Base-by-base conservation (phyloP, 2,888 invertebrate genomes). In the Carpatolechia fugitivella region DNA sequence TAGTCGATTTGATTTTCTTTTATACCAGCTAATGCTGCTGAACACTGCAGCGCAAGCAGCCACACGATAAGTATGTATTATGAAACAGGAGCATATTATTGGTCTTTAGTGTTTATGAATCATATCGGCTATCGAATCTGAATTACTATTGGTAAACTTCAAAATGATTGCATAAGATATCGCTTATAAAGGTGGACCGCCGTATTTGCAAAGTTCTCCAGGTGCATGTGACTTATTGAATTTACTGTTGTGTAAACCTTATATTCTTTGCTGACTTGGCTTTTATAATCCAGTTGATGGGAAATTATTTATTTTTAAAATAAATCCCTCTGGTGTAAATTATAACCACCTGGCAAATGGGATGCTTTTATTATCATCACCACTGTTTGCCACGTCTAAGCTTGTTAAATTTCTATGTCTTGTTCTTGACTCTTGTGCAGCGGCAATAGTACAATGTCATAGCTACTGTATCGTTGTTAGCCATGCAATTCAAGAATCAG, bases 61-160 rank as follows among this genome's bases (percentile, higher is more conserved):
- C n/a, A n/a, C n/a, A n/a, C n/a, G n/a, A n/a, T n/a, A n/a, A n/a
- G 16, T 47, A 31, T 16, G 14, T 10, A 31, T 47, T 49, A 49
- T n/a, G 35, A 49, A 49, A 35, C 49, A 49, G 49, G 49, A 49
- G 35, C 49, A 35, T 24, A 35, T n/a, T n/a, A n/a, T 49, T 18
- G 44, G 13, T 29, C 44, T 35, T 38, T 48, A 8, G n/a, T 20
- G 16, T 49, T 49, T 49, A 33, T 49, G 49, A 49, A 31, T 49
- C 49, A 49, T 49, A 49, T 49, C 49, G 3, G 16, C 35, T 11
- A 49, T 49, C 35, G 35, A 49, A 49, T 49, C 35, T 49, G 49
- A 49, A 49, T 35, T 33, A 49, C 30, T 49, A 20, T 20, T 49
- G 33, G 31, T 31, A 48, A 49, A 49, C 35, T 35, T 49, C 10